Percentiles rank a stretch among this genome's conserved stretches.
phyloP scores from a whole-genome alignment of 2,888 invertebrate genomes.

The Gerris lacustris region DNA sequence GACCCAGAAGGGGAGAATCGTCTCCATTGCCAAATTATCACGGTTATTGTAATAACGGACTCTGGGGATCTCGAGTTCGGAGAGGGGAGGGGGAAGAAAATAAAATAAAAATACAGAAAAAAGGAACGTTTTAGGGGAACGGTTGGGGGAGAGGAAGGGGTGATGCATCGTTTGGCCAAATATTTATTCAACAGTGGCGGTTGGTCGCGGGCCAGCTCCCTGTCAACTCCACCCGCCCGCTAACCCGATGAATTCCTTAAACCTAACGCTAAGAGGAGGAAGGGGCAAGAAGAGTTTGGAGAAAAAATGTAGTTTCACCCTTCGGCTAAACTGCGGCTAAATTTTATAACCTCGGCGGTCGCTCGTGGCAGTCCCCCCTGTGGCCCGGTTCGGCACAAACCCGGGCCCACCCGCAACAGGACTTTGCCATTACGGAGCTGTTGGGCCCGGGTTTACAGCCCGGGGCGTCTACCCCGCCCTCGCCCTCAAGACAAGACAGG shows the following conservation, averaged over 20 bases:
- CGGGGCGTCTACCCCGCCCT: neutral
- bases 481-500: no score
- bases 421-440: slow-evolving; percentile 4
- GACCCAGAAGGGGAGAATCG: no score
- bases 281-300: neutral
- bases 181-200: slow-evolving; percentile 23
- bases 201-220: slow-evolving; percentile 18
- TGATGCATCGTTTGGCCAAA: slow-evolving; percentile 12
- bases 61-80: no score
- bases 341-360: neutral
- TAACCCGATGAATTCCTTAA: slow-evolving; percentile 20
- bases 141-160: neutral
- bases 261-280: no score
- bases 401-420: neutral
- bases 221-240: slow-evolving; percentile 14
- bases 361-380: neutral
- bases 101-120: no score
- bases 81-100: no score
- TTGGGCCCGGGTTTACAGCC: neutral
- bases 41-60: no score
- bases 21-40: no score
- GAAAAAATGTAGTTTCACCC: neutral
- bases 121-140: no score
- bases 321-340: neutral
- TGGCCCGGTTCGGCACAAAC: neutral